These are phyloP conservation scores for Hemicentrotus pulcherrimus DNA, from an alignment of 35 echinoderm and acorn worm species.

Conservation along the genomic window DNA sequence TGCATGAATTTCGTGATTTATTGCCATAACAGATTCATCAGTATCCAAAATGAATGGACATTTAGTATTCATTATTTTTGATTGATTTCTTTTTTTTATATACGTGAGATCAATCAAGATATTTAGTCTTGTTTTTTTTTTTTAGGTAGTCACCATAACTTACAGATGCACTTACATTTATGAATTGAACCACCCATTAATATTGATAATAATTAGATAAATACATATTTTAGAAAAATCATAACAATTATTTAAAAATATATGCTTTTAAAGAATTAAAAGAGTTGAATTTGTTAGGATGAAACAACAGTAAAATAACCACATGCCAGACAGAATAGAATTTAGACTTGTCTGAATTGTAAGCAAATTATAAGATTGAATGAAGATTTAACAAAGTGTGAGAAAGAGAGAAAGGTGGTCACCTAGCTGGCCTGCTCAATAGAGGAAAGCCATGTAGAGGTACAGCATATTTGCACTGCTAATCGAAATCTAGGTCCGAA, in stretches of 20 bases:
- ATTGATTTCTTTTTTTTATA: not conserved
- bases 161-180: too few species aligned
- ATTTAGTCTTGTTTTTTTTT: not conserved
- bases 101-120: not conserved
- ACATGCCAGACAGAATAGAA: not conserved
- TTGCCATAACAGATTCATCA: not conserved
- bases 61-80: not conserved
- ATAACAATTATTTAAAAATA: too few species aligned
- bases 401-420: not conserved
- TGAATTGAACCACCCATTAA: too few species aligned
- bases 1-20: not conserved
- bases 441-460: not conserved
- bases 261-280: too few species aligned
- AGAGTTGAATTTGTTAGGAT: too few species aligned
- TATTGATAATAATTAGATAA: too few species aligned
- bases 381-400: not conserved
- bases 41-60: not conserved
- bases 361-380: not conserved
- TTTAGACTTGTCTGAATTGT: not conserved
- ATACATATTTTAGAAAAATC: too few species aligned
- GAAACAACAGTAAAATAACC: not conserved
- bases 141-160: too few species aligned
- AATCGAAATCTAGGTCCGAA: constrained; percentile 11
- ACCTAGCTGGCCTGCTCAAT: not conserved
- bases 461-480: constrained; percentile 1